A percentile compares a stretch with the other conserved stretches of the same genome.
Conservation (phyloP, 2,888 invertebrate genomes). For the Epistrophella euchroma region DNA sequence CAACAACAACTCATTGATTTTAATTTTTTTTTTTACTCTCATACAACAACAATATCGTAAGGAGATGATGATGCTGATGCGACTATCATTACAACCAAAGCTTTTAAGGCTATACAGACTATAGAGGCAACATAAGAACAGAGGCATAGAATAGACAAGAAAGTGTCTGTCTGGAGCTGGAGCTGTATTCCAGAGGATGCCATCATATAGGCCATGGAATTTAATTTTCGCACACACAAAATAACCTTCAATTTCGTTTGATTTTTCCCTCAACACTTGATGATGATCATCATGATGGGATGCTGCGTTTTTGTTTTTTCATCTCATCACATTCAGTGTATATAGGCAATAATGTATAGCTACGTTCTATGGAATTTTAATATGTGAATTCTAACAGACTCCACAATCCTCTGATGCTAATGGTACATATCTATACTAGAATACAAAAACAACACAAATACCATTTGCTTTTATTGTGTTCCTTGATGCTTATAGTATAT, state of each 20-base stretch:
- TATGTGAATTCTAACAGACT: constrained; percentile 53
- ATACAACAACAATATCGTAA: neutral
- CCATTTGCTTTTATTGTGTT: constrained; percentile 25
- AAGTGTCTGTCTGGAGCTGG: constrained; percentile 54
- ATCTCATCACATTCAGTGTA: neutral
- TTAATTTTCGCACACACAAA: constrained; percentile 70
- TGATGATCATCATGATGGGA: constrained; percentile 1
- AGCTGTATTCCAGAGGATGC: constrained; percentile 54
- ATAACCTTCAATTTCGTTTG: constrained; percentile 69
- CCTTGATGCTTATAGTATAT: constrained; percentile 20
- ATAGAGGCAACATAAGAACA: constrained; percentile 14
- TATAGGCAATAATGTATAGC: neutral
- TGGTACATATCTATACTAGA: no score
- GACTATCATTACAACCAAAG: constrained; percentile 51
- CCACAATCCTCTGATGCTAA: neutral
- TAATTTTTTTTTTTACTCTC: neutral
- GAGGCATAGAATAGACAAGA: constrained; percentile 18
- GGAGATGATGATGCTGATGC: constrained; percentile 30
- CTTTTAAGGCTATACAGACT: constrained; percentile 3
- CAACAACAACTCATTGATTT: constrained; percentile 24
- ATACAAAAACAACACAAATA: neutral
- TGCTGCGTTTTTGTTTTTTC: neutral
- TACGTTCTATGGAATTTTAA: constrained; percentile 64
- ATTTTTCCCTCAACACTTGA: constrained; percentile 21
- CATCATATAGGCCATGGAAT: constrained; percentile 58